These are phyloP conservation scores for Xenops minutus DNA, from an alignment of 2,797 vertebrate genomes.

Conservation along the genomic window DNA sequence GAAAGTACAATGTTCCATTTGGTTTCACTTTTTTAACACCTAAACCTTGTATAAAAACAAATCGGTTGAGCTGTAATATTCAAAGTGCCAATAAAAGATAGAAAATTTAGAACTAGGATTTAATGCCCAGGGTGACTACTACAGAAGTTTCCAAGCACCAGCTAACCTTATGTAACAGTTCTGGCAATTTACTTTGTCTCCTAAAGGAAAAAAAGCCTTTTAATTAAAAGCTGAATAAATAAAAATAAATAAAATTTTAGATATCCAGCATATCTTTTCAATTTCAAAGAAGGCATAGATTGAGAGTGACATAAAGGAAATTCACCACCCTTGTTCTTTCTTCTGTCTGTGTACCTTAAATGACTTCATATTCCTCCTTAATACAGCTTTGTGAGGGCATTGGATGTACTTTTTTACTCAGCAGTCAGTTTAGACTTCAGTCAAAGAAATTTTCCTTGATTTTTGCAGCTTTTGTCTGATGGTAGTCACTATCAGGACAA, in stretches of 20 bases:
- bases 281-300: not conserved
- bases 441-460: not conserved
- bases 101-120: not conserved
- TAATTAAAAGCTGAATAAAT: not conserved
- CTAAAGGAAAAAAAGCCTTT: not conserved
- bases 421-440: not conserved
- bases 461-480: not conserved
- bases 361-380: not conserved
- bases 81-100: slow-evolving; percentile 7
- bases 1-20: not conserved
- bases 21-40: not conserved
- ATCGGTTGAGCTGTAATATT: not conserved
- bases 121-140: not conserved
- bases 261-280: not conserved
- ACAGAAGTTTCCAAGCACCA: not conserved
- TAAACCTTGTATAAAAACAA: not conserved
- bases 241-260: not conserved
- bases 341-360: not conserved
- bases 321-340: not conserved
- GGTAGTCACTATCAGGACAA: not conserved
- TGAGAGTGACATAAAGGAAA: not conserved
- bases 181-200: not conserved
- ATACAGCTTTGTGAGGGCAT: not conserved
- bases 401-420: not conserved
- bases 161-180: not conserved